Evolutionary conservation across 2,113 vertebrate species (phyloP).

Genomic region (Polypterus senegalus): DNA sequence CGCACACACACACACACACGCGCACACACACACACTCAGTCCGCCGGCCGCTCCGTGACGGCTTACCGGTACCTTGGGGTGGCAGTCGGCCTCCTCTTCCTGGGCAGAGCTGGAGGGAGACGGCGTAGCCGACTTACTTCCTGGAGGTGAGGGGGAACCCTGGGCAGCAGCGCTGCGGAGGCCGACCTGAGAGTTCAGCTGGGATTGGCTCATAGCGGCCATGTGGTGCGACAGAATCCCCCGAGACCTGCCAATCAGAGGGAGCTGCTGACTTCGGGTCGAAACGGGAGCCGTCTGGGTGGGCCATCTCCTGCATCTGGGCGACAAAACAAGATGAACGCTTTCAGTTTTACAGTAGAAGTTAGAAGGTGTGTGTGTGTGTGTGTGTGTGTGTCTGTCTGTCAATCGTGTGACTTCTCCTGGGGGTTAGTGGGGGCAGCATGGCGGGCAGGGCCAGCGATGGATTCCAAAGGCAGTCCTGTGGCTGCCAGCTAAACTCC

Average conservation of each 20-base stretch:
- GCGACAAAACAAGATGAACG: conserved; percentile 60
- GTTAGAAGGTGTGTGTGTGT: too few species aligned
- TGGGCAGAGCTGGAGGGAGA: conserved; percentile 96
- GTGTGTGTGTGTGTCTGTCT: too few species aligned
- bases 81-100: conserved; percentile 92
- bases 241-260: conserved; percentile 73
- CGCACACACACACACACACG: too few species aligned
- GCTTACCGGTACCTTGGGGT: conserved; percentile 70
- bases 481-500: too few species aligned
- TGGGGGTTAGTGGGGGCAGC: too few species aligned
- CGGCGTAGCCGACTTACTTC: conserved; percentile 94
- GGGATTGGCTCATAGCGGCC: conserved; percentile 76
- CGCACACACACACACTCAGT: too few species aligned
- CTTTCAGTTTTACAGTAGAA: conserved; percentile 24
- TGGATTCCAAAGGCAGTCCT: too few species aligned
- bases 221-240: conserved; percentile 77
- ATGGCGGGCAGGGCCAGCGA: too few species aligned
- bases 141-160: conserved; percentile 88
- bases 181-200: conserved; percentile 91
- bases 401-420: too few species aligned
- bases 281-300: conserved; percentile 75
- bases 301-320: conserved; percentile 95
- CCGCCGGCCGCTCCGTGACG: too few species aligned
- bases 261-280: conserved; percentile 69
- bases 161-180: conserved; percentile 63